These are phyloP conservation scores for Gymnodraco acuticeps DNA, from an alignment of 2,797 vertebrate species.

Conservation along the genomic window DNA sequence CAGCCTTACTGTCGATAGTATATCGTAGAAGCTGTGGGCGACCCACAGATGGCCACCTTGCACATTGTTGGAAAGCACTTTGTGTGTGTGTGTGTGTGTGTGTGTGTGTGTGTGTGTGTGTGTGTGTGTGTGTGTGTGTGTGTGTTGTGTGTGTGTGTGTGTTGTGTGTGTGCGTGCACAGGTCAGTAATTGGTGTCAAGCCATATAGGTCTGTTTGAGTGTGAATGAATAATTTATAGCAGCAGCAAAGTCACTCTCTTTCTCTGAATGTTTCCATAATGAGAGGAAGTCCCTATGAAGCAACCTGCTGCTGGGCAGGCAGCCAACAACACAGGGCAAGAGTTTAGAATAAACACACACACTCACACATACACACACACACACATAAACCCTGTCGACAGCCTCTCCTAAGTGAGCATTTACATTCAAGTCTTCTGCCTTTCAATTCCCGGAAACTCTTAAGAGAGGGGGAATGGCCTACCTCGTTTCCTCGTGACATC, in stretches of 20 bases:
- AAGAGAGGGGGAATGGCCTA: conserved; percentile 38
- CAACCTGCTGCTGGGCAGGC: conserved; percentile 35
- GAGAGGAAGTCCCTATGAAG: conserved; percentile 45
- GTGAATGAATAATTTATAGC: conserved; percentile 75
- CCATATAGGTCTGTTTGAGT: conserved; percentile 52
- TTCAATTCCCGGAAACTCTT: conserved; percentile 71
- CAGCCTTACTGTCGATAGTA: conserved; percentile 6
- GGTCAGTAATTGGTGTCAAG: conserved; percentile 75
- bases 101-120: not conserved
- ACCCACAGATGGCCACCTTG: conserved; percentile 45
- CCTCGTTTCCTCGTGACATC: conserved; percentile 75
- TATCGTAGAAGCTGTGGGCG: conserved; percentile 21
- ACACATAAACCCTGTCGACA: not conserved
- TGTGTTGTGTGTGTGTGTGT: conserved; percentile 2
- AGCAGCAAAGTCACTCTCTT: conserved; percentile 24
- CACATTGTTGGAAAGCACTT: conserved; percentile 38
- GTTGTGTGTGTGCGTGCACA: not conserved
- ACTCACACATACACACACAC: not conserved
- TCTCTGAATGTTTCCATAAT: conserved; percentile 47
- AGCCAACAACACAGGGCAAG: conserved; percentile 42
- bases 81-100: conserved; percentile 16
- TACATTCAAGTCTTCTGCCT: conserved; percentile 31
- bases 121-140: not conserved
- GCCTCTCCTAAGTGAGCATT: not conserved
- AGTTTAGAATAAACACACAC: conserved; percentile 32